Base-by-base conservation (phyloP, 2,797 vertebrate genomes). In the Poecilia picta region DNA sequence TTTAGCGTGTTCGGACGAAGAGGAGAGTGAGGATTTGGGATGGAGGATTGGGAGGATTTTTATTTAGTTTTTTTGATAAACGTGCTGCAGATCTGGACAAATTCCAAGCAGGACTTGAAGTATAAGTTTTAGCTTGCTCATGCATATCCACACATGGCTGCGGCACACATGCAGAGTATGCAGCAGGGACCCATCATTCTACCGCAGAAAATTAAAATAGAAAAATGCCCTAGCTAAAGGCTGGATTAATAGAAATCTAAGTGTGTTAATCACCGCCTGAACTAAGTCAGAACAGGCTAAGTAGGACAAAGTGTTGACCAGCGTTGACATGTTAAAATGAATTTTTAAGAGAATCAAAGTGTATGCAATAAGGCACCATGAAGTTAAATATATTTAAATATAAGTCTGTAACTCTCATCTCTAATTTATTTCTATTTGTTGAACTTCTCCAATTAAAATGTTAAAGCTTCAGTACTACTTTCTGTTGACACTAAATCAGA, bases 1-100 rank as follows among this genome's bases (percentile, higher is more conserved):
- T 96, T 95, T 92, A 94, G 91, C 84, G 80, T 90, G 94, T 95
- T 95, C 92, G 93, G 95, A 93, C 90, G 89, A 81, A 91, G 90
- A 80, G 89, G 89, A 80, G 85, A 90, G 91, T 72, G 84, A 88
- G 92, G 90, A 92, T 92, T 91, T 92, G 89, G 90, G 92, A 81
- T 23, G 80, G 82, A 81, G 89, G 88, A 90, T 90, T 91, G 89
- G 84, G 55, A 83, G 88, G 82, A 81, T 81, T 2, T 81, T 46
- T 43, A 84, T 81, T 85, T 59, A 55, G 82, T 81, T 88, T 88
- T 88, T 88, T 81, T 80, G 23, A 70, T 43, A n/a, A 79, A 92
- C 85, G 86, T 90, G 87, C 89, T 91, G 91, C 84, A 93, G 91
- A 94, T 94, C 89, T 91, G 89, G 89, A 88, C 83, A 79, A 92